Base-by-base conservation (phyloP, 1,140 invertebrate species). In the Caenorhabditis latens region DNA sequence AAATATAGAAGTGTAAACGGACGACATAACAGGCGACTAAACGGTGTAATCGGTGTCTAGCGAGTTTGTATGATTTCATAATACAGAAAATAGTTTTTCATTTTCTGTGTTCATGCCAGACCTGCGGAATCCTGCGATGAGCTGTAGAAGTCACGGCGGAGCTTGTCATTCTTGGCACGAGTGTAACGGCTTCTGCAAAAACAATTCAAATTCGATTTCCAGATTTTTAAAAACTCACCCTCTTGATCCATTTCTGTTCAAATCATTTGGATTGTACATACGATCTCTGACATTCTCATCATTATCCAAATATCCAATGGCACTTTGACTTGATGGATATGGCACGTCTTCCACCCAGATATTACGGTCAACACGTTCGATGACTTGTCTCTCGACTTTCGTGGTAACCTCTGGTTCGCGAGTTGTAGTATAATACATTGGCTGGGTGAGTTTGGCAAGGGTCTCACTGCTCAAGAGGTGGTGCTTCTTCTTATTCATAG, bases 331-430 rank as follows among this genome's bases (percentile, higher is more conserved):
- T 5, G 65, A 57, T 13, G 86, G 50, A 48, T 87, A 65, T 32
- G 75, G 86, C 32, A 84, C 87, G 57, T 92, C 88, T 8, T 88
- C 63, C 50, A 92, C 92, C 91, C 91, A 93, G 0, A 93, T 61
- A 40, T 92, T 92, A 24, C 90, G 85, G 46, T 93, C 92, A 57
- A 92, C 90, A n/a, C 91, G 88, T 63, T 92, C 91, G 61, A 92
- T 92, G 16, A 92, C 91, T 65, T 89, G 87, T 67, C 79, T 84
- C 43, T 87, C 84, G 21, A 91, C 90, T 71, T 92, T 92, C 4
- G 91, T 92, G n/a, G 92, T 92, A 4, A 92, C 67, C 79, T 92
- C 91, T 48, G 90, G 89, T 67, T 92, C 91, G 13, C 90, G 85
- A n/a, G 91, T 90, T 5, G 67, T 65, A 9, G 65, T 79, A 84